Conservation (phyloP, 2,797 vertebrate genomes). For the Strix occidentalis region DNA sequence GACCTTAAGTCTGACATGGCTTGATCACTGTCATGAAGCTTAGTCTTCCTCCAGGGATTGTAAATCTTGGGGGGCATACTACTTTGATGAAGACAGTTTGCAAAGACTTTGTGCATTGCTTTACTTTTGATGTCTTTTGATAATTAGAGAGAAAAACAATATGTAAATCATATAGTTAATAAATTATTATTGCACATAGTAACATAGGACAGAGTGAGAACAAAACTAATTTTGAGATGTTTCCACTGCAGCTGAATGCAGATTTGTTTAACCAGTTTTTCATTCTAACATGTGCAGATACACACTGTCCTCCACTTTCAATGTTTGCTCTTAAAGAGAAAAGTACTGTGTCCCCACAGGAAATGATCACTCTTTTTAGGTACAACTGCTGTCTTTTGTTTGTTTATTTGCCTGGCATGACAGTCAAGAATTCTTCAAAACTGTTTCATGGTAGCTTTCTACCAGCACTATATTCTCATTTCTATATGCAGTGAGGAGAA, state of each 20-base stretch:
- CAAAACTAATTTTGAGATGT: not conserved
- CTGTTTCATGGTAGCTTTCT: not conserved
- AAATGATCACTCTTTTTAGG: not conserved
- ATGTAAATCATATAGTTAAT: constrained; percentile 15
- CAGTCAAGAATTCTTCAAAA: not conserved
- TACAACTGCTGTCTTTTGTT: not conserved
- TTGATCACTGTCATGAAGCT: not conserved
- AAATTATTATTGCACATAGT: not conserved
- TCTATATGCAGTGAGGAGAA: not conserved
- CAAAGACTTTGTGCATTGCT: not conserved
- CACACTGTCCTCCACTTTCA: not conserved
- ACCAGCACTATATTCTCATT: not conserved
- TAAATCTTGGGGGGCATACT: not conserved
- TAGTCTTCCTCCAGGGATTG: not conserved
- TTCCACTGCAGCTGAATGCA: not conserved
- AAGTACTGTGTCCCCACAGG: not conserved
- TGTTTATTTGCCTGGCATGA: not conserved
- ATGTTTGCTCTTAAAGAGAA: not conserved
- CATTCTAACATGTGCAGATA: not conserved
- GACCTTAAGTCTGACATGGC: not conserved
- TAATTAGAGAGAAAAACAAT: not conserved
- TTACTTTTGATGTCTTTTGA: not conserved
- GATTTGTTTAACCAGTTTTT: not conserved
- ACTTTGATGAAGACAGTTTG: not conserved
- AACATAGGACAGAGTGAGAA: not conserved